A percentile compares a stretch with the other conserved stretches of the same genome.
phyloP scores from a whole-genome alignment of 2,113 vertebrate species.

The Chloroceryle aenea region DNA sequence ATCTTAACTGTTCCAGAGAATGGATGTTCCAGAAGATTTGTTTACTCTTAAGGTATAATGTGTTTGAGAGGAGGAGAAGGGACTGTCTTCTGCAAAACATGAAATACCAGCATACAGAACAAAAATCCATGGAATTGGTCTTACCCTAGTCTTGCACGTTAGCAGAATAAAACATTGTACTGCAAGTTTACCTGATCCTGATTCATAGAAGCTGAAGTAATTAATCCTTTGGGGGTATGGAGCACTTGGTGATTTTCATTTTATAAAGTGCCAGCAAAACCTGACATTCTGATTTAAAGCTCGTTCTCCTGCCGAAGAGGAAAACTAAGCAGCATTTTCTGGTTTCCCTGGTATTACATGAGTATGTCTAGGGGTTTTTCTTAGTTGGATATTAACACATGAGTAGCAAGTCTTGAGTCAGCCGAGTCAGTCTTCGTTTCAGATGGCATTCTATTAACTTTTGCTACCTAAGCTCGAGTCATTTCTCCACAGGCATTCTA shows the following conservation, averaged over 20 bases:
- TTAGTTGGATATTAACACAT: neutral
- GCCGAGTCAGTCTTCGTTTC: slow-evolving; percentile 43
- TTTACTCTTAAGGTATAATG: neutral
- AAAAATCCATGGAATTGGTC: neutral
- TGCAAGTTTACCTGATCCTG: neutral
- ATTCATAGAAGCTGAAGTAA: neutral
- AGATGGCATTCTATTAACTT: slow-evolving; percentile 8
- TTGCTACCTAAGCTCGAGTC: slow-evolving; percentile 19
- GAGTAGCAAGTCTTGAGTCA: slow-evolving; percentile 19
- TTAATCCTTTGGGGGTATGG: neutral
- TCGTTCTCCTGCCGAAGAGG: neutral
- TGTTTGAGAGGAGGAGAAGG: neutral
- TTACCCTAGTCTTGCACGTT: neutral
- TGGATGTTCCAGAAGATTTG: neutral
- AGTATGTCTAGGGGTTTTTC: neutral
- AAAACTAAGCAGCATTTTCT: neutral
- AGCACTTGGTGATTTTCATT: neutral
- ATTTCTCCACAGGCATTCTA: neutral
- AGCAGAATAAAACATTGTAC: slow-evolving; percentile 21
- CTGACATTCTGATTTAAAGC: neutral
- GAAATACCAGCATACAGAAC: neutral
- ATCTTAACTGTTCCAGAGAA: neutral
- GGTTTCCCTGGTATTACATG: neutral
- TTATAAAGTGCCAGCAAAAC: neutral
- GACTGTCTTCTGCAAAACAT: neutral